Conservation (phyloP, 2,888 invertebrate species). For the Phymatocera aterrima region DNA sequence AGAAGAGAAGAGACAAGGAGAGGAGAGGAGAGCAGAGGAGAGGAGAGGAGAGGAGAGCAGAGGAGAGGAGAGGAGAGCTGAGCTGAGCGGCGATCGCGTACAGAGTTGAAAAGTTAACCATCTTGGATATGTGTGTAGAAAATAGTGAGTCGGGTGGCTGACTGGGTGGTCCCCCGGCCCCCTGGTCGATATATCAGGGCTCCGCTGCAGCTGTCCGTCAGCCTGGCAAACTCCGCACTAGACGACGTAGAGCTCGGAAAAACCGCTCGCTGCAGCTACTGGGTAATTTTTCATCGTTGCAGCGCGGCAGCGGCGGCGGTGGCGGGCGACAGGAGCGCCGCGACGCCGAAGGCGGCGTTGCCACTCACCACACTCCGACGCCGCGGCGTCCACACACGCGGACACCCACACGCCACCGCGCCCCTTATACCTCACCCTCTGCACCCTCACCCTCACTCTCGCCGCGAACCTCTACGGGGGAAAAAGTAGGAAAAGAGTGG, state of each 20-base stretch:
- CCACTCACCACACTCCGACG: conserved; percentile 53
- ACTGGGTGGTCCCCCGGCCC: conserved; percentile 63
- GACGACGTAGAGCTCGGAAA: conserved; percentile 62
- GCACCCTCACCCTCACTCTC: conserved; percentile 26
- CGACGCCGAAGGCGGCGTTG: conserved; percentile 64
- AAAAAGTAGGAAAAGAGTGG: conserved; percentile 72
- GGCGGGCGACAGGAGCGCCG: conserved; percentile 66
- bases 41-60: background rate
- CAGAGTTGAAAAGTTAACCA: conserved; percentile 43
- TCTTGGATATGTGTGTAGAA: conserved; percentile 44
- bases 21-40: background rate
- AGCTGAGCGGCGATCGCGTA: conserved; percentile 8
- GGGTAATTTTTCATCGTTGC: conserved; percentile 74
- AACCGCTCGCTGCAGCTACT: conserved; percentile 67
- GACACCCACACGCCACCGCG: conserved; percentile 11
- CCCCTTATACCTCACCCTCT: too few species aligned
- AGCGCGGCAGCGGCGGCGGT: conserved; percentile 53
- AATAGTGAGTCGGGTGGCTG: conserved; percentile 65
- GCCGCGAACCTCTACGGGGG: conserved; percentile 60
- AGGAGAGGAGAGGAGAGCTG: background rate
- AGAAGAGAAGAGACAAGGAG: background rate
- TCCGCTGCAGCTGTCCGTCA: conserved; percentile 73
- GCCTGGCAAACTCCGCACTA: conserved; percentile 70
- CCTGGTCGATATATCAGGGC: conserved; percentile 74
- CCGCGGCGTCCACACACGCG: conserved; percentile 49